Evolutionary conservation across 2,113 vertebrate species (phyloP), one percentile per base, ranked within the genome.

Genomic region (Ophiodon elongatus): DNA sequence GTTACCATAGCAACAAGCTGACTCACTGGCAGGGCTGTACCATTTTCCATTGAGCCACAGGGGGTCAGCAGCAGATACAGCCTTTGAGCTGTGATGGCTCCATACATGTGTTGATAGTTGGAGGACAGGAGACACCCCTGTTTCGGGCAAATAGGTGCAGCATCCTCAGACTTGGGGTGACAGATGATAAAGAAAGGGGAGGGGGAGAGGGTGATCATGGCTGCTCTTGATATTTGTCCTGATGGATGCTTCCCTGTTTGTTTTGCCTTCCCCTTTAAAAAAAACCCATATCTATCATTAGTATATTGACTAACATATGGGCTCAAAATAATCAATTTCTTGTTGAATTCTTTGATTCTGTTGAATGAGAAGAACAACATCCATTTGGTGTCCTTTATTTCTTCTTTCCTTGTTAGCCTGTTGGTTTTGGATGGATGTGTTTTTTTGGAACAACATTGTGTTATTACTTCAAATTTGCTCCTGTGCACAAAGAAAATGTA

Each of bases 1-100:
- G 93, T 95, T 96, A 81, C 93, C 95, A 94, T 89, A 87, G 95
- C 89, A 95, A 96, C 95, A 93, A 93, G 94, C 94, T 96, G 95
- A 95, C 88, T 95, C 95, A 95, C 78, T 31, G 83, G 76, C 91
- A 89, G 93, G 95, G 59, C 71, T 91, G 90, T 95, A 95, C 94
- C 94, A 96, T 88, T 89, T 89, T 85, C 68, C 37, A 59, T 33
- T 66, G 68, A 79, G 60, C 81, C 79, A 89, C 77, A 79, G 94
- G 94, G 95, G 91, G 67, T 88, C 85, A 86, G 78, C 83, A 92
- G 88, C 85, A 84, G 79, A 81, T 83, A 74, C 79, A 88, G 56
- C 37, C 60, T 52, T 35, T 62, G 23, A 10, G 86, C 52, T 84
- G 57, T 47, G 75, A 39, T 68, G 52, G 59, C 41, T 70, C 37